A percentile compares a stretch with the other conserved stretches of the same genome.
These are phyloP conservation scores for Agrotis segetum DNA, from an alignment of 2,888 invertebrate genomes.

Conservation along the genomic window DNA sequence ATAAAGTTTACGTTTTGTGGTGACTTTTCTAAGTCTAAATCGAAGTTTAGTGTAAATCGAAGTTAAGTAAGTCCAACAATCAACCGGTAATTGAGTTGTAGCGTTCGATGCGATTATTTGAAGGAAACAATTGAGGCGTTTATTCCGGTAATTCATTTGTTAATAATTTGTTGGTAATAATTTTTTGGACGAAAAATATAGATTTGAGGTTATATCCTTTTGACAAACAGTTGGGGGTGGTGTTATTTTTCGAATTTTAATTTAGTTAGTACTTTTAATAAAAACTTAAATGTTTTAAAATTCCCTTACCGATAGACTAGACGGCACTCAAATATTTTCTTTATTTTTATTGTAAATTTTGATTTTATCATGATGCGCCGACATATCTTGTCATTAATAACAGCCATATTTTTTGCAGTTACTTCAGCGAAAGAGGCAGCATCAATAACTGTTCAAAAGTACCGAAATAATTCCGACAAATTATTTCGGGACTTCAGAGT, in stretches of 20 bases:
- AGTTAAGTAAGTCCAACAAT: slow-evolving; percentile 63
- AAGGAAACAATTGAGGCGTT: slow-evolving; percentile 34
- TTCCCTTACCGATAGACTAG: no score
- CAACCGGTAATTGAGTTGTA: slow-evolving; percentile 44
- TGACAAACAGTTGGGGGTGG: neutral
- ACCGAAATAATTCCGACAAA: neutral
- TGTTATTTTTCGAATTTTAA: neutral
- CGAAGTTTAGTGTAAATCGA: slow-evolving; percentile 60
- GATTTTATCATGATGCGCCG: no score
- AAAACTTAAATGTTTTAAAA: no score
- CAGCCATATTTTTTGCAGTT: no score
- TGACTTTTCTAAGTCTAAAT: slow-evolving; percentile 72
- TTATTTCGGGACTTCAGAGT: neutral
- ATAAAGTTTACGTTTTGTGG: slow-evolving; percentile 79
- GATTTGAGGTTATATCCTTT: slow-evolving; percentile 41
- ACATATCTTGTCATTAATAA: no score
- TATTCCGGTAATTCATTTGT: slow-evolving; percentile 7
- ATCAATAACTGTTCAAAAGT: neutral
- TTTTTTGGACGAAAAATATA: slow-evolving; percentile 14
- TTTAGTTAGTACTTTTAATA: no score
- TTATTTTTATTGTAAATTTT: no score
- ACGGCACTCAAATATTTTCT: no score
- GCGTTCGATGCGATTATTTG: slow-evolving; percentile 26
- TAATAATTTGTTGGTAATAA: slow-evolving; percentile 30
- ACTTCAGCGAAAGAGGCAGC: neutral